Conservation (phyloP, 1,140 invertebrate genomes). For the Triops longicaudatus region DNA sequence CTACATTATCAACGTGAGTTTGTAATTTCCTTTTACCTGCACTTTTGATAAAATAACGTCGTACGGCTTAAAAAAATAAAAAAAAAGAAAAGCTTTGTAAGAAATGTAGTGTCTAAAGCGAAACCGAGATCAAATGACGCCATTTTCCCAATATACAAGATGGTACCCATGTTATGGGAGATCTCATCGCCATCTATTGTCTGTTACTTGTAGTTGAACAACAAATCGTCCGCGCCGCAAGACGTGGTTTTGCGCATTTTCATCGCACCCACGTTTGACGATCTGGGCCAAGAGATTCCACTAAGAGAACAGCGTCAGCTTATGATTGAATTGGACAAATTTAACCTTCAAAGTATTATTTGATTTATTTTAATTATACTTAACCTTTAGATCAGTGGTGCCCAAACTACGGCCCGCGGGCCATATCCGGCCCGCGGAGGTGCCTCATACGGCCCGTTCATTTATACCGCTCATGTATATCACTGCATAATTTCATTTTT, state of each 20-base stretch:
- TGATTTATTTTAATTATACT: too few relatives aligned
- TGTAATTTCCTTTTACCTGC: too few relatives aligned
- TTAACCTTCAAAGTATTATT: conserved; percentile 48
- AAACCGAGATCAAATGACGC: too few relatives aligned
- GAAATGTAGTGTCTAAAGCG: too few relatives aligned
- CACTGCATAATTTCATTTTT: too few relatives aligned
- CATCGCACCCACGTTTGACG: conserved; percentile 59
- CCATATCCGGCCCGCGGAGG: too few relatives aligned
- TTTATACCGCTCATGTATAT: too few relatives aligned
- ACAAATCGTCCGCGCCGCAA: conserved; percentile 45
- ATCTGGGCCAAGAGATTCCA: conserved; percentile 51
- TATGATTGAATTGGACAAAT: conserved; percentile 71
- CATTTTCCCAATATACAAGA: too few relatives aligned
- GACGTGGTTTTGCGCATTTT: conserved; percentile 67
- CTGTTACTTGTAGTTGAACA: conserved; percentile 40
- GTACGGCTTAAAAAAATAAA: neutral
- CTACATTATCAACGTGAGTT: conserved; percentile 41
- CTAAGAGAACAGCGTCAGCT: conserved; percentile 56
- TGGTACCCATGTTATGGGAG: too few relatives aligned
- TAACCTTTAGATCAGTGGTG: too few relatives aligned
- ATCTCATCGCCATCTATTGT: neutral
- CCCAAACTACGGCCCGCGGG: too few relatives aligned
- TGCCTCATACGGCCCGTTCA: too few relatives aligned
- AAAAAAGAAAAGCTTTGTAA: neutral
- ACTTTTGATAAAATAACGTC: neutral